Conservation (phyloP, 2,888 invertebrate genomes). For the Macaria liturata region DNA sequence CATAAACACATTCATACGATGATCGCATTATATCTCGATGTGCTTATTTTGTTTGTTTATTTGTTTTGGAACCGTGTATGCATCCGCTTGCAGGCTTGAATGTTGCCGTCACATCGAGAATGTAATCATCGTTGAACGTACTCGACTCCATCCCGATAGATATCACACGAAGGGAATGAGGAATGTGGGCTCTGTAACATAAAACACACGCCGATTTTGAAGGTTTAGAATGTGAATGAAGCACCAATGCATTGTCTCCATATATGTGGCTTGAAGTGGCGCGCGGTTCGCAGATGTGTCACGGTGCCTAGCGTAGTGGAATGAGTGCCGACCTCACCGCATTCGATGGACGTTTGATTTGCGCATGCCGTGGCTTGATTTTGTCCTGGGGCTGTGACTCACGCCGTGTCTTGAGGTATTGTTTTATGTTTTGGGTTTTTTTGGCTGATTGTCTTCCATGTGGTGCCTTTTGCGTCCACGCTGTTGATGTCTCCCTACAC, state of each 20-base stretch:
- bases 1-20: slow-evolving; percentile 60
- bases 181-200: slow-evolving; percentile 72
- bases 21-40: slow-evolving; percentile 76
- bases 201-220: slow-evolving; percentile 51
- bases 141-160: slow-evolving; percentile 44
- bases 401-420: slow-evolving; percentile 70
- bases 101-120: slow-evolving; percentile 72
- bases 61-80: slow-evolving; percentile 52
- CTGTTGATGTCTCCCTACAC: slow-evolving; percentile 65
- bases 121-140: slow-evolving; percentile 72
- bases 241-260: slow-evolving; percentile 72
- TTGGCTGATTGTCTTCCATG: slow-evolving; percentile 78
- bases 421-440: slow-evolving; percentile 68
- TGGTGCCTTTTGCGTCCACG: slow-evolving; percentile 69
- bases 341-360: slow-evolving; percentile 80
- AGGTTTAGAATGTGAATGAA: slow-evolving; percentile 57
- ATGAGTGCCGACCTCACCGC: slow-evolving; percentile 83
- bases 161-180: slow-evolving; percentile 58
- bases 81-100: slow-evolving; percentile 78
- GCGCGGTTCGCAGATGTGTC: slow-evolving; percentile 57
- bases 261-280: slow-evolving; percentile 42
- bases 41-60: slow-evolving; percentile 67
- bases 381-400: slow-evolving; percentile 77
- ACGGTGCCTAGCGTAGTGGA: slow-evolving; percentile 74
- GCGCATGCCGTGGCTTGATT: slow-evolving; percentile 80